Base-by-base conservation (phyloP, 2,888 invertebrate species). In the Tridacna gigas region DNA sequence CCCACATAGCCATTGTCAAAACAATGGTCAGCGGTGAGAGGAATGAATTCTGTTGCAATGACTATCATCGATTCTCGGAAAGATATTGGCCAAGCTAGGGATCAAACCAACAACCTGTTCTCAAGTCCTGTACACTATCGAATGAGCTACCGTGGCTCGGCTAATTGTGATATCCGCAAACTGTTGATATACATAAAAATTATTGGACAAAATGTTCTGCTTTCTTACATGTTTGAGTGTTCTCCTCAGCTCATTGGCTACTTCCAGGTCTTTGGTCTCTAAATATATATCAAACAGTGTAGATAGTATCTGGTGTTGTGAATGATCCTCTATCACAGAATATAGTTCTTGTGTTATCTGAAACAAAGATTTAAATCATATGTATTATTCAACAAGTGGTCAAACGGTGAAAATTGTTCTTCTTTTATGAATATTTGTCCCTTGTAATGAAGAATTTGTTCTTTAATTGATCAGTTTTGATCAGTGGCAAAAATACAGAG, bases 271-370 rank as follows among this genome's bases (percentile, higher is more conserved):
- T 0, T 79, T 56, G 0, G 89, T 80, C 26, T 86, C 80, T 13
- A 87, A 80, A 83, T 90, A 89, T 18, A 91, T 84, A 80, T 90
- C 89, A 82, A 91, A 87, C 80, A 94, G 71, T 25, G 84, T 77
- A 25, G 84, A 84, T 71, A 93, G 74, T 37, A 93, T 73, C 63
- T 80, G 51, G 71, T 90, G 89, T 77, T 93, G 91, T 2, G 91
- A 77, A 18, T 79, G 78, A 7, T 86, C 86, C 18, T 91, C 89
- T 20, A 94, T 83, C 9, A 82, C 84, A 15, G 76, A 75, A 76
- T 92, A 93, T 75, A 94, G 91, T 26, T 93, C 91, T 73, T 89
- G 90, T 11, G 86, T 91, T 25, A 93, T 78, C 92, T 92, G 63
- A 20, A 26, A 79, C 25, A 77, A 22, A 4, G 22, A 25, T 65